These are phyloP conservation scores for Paragorgia papillata DNA, from an alignment of 92 coral and sea anemone species.

Conservation along the genomic window DNA sequence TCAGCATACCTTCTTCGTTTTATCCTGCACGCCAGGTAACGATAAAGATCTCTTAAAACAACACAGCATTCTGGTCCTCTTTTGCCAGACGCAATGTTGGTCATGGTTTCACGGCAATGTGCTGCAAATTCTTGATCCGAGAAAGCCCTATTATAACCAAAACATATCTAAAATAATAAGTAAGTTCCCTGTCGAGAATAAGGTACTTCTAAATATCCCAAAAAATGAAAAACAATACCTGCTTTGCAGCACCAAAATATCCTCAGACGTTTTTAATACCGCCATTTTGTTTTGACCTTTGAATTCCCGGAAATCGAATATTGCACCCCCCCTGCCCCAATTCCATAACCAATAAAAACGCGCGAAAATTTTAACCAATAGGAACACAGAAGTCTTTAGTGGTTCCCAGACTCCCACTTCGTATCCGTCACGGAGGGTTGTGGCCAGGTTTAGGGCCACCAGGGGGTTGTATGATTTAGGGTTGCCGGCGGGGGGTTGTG, in stretches of 20 bases:
- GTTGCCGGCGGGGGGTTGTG: too few species aligned
- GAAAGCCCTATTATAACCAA: constrained; percentile 1
- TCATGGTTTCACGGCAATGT: constrained; percentile 5
- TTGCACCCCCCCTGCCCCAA: too few species aligned
- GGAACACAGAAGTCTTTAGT: too few species aligned
- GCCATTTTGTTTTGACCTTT: constrained; percentile 19
- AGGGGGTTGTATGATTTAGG: too few species aligned
- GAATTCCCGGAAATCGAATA: not conserved
- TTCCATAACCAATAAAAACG: too few species aligned
- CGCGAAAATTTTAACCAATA: too few species aligned
- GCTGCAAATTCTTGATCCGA: constrained; percentile 32
- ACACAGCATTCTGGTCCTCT: constrained; percentile 17
- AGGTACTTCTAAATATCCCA: not conserved
- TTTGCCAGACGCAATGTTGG: constrained; percentile 11
- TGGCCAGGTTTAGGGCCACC: too few species aligned
- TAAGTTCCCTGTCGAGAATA: not conserved
- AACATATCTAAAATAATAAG: not conserved
- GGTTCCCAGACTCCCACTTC: too few species aligned
- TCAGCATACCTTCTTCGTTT: constrained; percentile 32
- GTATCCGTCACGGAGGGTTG: too few species aligned
- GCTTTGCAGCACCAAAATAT: constrained; percentile 13
- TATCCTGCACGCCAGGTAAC: not conserved
- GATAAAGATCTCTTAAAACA: constrained; percentile 35
- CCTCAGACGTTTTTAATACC: constrained; percentile 10
- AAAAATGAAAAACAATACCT: not conserved